Evolutionary conservation across 2,888 invertebrate genomes (phyloP).

Genomic region (Metalampra italica): DNA sequence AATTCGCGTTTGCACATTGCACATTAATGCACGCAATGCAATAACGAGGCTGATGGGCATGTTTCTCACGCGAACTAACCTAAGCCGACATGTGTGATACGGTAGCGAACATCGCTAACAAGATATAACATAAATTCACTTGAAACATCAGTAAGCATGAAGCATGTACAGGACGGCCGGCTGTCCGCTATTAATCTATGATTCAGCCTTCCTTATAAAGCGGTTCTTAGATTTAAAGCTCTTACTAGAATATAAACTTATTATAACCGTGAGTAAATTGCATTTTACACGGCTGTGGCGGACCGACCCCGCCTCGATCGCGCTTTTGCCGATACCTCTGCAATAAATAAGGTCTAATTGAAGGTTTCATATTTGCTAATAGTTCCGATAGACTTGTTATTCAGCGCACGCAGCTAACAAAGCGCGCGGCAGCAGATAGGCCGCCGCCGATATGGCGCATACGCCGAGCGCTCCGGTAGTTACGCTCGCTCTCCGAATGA

Average conservation of each 20-base stretch:
- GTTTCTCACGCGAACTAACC: slow-evolving; percentile 45
- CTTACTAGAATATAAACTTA: slow-evolving; percentile 15
- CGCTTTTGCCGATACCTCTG: slow-evolving; percentile 17
- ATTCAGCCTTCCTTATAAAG: slow-evolving; percentile 29
- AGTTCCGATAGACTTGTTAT: slow-evolving; percentile 62
- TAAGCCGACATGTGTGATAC: slow-evolving; percentile 24
- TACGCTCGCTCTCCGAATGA: slow-evolving; percentile 62
- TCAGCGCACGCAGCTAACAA: slow-evolving; percentile 70
- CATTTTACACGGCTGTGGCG: slow-evolving; percentile 19
- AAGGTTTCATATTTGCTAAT: slow-evolving; percentile 67
- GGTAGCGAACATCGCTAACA: slow-evolving; percentile 18
- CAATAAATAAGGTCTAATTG: slow-evolving; percentile 49
- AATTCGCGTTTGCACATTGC: slow-evolving; percentile 44
- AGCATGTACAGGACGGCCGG: slow-evolving; percentile 18
- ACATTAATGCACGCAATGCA: slow-evolving; percentile 50
- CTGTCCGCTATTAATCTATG: slow-evolving; percentile 21
- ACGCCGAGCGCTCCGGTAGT: slow-evolving; percentile 37
- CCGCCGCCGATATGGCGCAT: slow-evolving; percentile 55
- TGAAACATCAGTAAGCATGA: slow-evolving; percentile 19
- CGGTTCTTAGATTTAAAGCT: slow-evolving; percentile 28
- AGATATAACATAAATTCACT: slow-evolving; percentile 30
- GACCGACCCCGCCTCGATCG: slow-evolving; percentile 10
- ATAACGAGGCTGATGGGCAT: slow-evolving; percentile 37
- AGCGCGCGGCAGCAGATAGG: slow-evolving; percentile 58
- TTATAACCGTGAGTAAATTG: slow-evolving; percentile 29